phyloP scores from a whole-genome alignment of 2,797 vertebrate species.

The Ptychobarbus kaznakovi region DNA sequence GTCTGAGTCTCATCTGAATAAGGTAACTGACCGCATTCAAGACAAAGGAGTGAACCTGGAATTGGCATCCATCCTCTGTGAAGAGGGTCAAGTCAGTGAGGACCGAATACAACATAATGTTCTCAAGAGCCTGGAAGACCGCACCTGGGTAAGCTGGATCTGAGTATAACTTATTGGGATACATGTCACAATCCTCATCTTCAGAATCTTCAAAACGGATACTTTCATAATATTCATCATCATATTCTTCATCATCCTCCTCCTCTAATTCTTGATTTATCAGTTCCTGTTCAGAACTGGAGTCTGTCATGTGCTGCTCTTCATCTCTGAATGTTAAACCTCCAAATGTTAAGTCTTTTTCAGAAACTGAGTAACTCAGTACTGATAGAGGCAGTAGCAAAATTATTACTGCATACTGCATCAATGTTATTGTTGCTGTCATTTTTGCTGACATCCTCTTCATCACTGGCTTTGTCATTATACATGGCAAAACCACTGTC shows the following conservation, averaged over 20 bases:
- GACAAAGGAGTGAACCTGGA: slow-evolving; percentile 69
- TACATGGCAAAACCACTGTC: no score
- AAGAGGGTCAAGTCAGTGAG: slow-evolving; percentile 75
- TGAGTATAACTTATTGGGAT: slow-evolving; percentile 23
- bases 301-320: not conserved
- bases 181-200: slow-evolving; percentile 33
- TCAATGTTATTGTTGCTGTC: not conserved
- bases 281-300: not conserved
- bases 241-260: not conserved
- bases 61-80: slow-evolving; percentile 58
- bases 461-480: not conserved
- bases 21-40: slow-evolving; percentile 73
- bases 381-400: not conserved
- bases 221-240: not conserved
- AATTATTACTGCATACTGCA: not conserved
- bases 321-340: not conserved
- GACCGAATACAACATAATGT: slow-evolving; percentile 64
- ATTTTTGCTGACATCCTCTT: not conserved
- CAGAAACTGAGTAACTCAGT: not conserved
- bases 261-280: slow-evolving; percentile 5
- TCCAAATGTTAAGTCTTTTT: not conserved
- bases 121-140: slow-evolving; percentile 66
- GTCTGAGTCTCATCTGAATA: slow-evolving; percentile 54
- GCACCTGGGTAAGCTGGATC: slow-evolving; percentile 48
- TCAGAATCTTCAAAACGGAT: slow-evolving; percentile 19